Evolutionary conservation across 2,888 invertebrate genomes (phyloP).

Genomic region (Trachelus stipa): DNA sequence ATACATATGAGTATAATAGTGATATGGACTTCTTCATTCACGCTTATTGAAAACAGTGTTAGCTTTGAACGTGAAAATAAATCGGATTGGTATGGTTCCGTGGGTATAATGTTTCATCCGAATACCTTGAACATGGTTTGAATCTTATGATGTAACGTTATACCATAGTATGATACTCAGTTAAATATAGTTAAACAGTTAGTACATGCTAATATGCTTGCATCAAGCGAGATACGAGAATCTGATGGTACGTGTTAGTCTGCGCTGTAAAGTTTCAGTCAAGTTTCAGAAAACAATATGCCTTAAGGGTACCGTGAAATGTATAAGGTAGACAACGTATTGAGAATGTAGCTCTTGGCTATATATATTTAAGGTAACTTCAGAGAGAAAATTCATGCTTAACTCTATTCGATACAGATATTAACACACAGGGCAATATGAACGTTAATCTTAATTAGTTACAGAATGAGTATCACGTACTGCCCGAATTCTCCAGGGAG

Average conservation of each 20-base stretch:
- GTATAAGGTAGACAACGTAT: not conserved
- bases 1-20: not conserved
- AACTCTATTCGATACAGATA: not conserved
- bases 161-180: not conserved
- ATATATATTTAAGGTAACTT: not conserved
- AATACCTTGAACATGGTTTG: not conserved
- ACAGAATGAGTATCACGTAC: constrained; percentile 1
- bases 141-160: too few relatives aligned
- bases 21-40: not conserved
- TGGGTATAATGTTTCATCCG: too few relatives aligned
- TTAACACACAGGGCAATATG: constrained; percentile 4
- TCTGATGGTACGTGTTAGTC: not conserved
- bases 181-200: not conserved
- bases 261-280: not conserved
- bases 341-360: not conserved
- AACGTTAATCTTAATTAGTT: constrained; percentile 11
- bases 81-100: not conserved
- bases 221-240: not conserved
- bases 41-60: not conserved
- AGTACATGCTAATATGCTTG: not conserved
- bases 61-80: not conserved
- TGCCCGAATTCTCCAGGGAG: not conserved
- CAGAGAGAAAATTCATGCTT: not conserved
- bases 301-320: not conserved
- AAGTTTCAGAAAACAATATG: not conserved